Conservation (phyloP, 2,113 vertebrate species). For the Alouatta palliata region DNA sequence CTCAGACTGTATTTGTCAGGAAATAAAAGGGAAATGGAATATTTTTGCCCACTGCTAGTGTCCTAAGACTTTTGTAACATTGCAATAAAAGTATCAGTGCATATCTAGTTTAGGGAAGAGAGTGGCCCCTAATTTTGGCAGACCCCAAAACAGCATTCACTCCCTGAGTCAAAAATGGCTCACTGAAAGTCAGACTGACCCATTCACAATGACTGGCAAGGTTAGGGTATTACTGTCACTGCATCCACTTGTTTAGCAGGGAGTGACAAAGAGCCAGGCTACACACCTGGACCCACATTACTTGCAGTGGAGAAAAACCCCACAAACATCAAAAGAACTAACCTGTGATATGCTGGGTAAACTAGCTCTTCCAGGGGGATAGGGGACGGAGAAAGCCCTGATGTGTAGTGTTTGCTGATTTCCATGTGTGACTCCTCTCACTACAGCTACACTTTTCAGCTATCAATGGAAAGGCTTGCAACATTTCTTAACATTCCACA, state of each 20-base stretch:
- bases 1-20: not conserved
- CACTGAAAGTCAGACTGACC: not conserved
- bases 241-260: not conserved
- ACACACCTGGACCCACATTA: not conserved
- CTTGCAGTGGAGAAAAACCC: not conserved
- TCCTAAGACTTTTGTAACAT: not conserved
- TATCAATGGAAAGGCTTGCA: not conserved
- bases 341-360: not conserved
- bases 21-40: not conserved
- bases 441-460: not conserved
- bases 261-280: not conserved
- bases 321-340: not conserved
- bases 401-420: not conserved
- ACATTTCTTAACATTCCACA: not conserved
- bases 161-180: not conserved
- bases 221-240: not conserved
- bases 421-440: not conserved
- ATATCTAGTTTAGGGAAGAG: not conserved
- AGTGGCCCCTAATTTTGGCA: not conserved
- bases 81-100: not conserved
- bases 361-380: not conserved
- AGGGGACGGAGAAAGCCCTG: not conserved
- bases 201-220: too few species aligned
- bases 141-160: not conserved
- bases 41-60: not conserved